Base-by-base conservation (phyloP, 2,797 vertebrate species). In the Acrocephalus scirpaceus region DNA sequence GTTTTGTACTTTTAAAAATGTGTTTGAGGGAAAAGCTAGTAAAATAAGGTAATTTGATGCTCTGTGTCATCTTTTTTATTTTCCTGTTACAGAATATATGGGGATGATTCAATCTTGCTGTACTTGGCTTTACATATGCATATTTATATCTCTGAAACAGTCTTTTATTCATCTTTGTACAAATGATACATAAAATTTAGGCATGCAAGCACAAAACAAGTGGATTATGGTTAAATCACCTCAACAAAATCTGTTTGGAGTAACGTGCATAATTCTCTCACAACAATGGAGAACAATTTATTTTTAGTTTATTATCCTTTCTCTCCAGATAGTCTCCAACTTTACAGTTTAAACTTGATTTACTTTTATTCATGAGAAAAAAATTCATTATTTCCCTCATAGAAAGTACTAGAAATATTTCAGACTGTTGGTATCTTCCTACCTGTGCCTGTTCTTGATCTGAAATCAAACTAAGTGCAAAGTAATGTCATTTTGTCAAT, bases 11-110 rank as follows among this genome's bases (percentile, higher is more conserved):
- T 95, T 95, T 92, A 19, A 93, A 94, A 96, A 95, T 93, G 86
- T 81, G 53, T 95, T 94, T 93, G 82, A 93, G 66, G 75, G 30
- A 90, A 75, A 95, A 96, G 92, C 51, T 74, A 93, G 73, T 95
- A 95, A 97, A 96, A 96, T 85, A 94, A 97, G 84, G 91, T 93
- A 95, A 97, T 96, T 96, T 95, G 95, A 93, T 96, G 88, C 32
- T 95, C 72, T 20, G 9, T 95, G 93, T 96, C 93, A 96, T 97
- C 67, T 94, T 96, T 78, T 96, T 96, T 95, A 94, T 96, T 96
- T 95, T 94, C 50, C 67, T 85, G 67, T 94, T 96, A 82, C 76
- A 93, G 86, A 90, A 96, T 96, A 94, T 94, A 95, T 78, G 25
- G 62, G 91, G 88, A 95, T 93, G 93, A 97, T 96, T 96, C 94